phyloP scores from a whole-genome alignment of 2,888 invertebrate species.

The Hemithea aestivaria region DNA sequence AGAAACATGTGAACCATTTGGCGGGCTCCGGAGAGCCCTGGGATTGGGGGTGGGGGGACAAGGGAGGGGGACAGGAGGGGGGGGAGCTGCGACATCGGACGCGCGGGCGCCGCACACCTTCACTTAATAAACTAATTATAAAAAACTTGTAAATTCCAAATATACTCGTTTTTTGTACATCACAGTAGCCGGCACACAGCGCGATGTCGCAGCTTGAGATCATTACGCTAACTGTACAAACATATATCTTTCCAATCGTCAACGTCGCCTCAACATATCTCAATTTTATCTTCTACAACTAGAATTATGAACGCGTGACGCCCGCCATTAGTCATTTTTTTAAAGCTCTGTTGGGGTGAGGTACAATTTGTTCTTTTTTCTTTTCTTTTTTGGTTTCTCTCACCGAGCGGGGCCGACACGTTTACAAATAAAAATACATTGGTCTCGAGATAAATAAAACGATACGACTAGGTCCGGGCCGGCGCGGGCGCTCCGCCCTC shows the following conservation, averaged over 20 bases:
- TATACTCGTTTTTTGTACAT: constrained; percentile 77
- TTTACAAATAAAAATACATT: constrained; percentile 54
- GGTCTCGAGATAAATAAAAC: constrained; percentile 73
- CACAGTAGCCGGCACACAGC: constrained; percentile 67
- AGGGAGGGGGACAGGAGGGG: constrained; percentile 45
- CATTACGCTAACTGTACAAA: constrained; percentile 72
- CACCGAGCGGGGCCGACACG: constrained; percentile 30
- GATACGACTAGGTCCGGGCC: constrained; percentile 59
- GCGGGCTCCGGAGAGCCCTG: constrained; percentile 60
- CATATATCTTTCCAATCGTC: constrained; percentile 71
- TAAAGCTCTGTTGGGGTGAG: constrained; percentile 59
- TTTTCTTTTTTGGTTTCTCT: constrained; percentile 14
- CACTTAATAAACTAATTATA: constrained; percentile 78
- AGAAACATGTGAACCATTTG: constrained; percentile 53
- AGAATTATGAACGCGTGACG: constrained; percentile 53
- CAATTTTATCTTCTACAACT: constrained; percentile 69
- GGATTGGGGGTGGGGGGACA: constrained; percentile 48
- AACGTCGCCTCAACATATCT: constrained; percentile 65
- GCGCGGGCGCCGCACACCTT: constrained; percentile 55
- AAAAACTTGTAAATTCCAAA: constrained; percentile 78
- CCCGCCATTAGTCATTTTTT: constrained; percentile 41
- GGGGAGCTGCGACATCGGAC: constrained; percentile 60
- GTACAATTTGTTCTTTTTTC: constrained; percentile 18
- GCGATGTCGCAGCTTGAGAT: constrained; percentile 69
- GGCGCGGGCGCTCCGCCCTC: constrained; percentile 30